Evolutionary conservation across 2,113 vertebrate species (phyloP).

Genomic region (Daphoenositta chrysoptera): DNA sequence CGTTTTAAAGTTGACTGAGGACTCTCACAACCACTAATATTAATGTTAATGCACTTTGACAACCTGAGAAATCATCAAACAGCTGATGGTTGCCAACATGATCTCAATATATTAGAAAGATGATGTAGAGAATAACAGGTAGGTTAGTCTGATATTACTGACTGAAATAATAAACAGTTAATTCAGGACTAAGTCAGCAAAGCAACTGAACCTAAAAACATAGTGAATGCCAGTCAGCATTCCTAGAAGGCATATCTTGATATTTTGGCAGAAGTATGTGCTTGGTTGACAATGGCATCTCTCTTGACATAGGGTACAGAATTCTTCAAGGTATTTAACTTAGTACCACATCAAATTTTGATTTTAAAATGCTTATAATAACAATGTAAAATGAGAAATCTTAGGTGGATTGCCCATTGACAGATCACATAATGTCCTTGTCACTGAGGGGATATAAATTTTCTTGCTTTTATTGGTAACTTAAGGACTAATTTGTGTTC

Average conservation of each 20-base stretch:
- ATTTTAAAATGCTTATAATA: background rate
- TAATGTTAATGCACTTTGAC: background rate
- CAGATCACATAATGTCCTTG: background rate
- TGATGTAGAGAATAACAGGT: background rate
- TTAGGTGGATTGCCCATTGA: background rate
- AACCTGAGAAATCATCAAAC: background rate
- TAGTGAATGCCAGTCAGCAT: background rate
- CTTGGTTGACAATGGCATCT: background rate
- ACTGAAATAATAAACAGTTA: background rate
- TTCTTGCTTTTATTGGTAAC: background rate
- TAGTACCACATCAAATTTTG: background rate
- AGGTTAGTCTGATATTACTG: background rate
- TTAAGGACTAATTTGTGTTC: background rate
- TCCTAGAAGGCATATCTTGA: background rate
- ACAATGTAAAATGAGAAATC: background rate
- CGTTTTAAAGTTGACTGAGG: background rate
- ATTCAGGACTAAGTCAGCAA: background rate
- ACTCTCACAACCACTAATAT: background rate
- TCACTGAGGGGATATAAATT: background rate
- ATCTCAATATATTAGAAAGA: background rate
- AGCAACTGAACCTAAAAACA: background rate
- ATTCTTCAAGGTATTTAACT: background rate
- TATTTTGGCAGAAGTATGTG: background rate
- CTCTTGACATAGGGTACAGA: background rate
- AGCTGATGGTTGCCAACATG: background rate